A percentile compares a stretch with the other conserved stretches of the same genome.
These are phyloP conservation scores for Drosophila sp. DNA, from an alignment of 1,140 invertebrate genomes.

Conservation along the genomic window DNA sequence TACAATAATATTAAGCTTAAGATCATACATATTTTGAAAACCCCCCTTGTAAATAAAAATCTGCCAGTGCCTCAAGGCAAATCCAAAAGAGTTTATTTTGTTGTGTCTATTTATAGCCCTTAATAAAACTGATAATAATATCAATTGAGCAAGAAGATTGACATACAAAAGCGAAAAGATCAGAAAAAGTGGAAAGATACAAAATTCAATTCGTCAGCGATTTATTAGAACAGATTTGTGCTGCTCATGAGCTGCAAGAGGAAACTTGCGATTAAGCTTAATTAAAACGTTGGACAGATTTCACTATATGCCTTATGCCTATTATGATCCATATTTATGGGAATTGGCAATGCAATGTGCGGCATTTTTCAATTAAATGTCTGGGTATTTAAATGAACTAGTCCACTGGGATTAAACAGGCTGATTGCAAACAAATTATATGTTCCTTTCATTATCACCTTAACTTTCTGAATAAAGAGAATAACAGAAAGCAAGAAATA, in stretches of 20 bases:
- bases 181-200: conserved; percentile 53
- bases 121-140: conserved; percentile 67
- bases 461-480: no score
- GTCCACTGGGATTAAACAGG: conserved; percentile 56
- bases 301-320: conserved; percentile 22
- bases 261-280: conserved; percentile 77
- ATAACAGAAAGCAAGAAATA: no score
- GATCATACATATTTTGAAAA: no score
- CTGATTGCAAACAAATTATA: background rate
- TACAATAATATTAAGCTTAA: no score
- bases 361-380: conserved; percentile 27
- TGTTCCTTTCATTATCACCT: background rate
- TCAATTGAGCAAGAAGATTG: conserved; percentile 49
- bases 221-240: conserved; percentile 48
- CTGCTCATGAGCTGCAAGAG: conserved; percentile 51
- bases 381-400: conserved; percentile 45
- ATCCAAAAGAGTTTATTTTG: conserved; percentile 8
- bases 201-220: conserved; percentile 65
- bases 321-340: conserved; percentile 9
- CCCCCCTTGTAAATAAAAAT: background rate
- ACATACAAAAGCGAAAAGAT: conserved; percentile 60
- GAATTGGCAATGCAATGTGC: conserved; percentile 40
- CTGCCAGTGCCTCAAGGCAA: background rate
- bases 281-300: conserved; percentile 68
- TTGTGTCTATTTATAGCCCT: conserved; percentile 24